Evolutionary conservation across 2,113 vertebrate species (phyloP).

Genomic region (Apteryx mantelli): DNA sequence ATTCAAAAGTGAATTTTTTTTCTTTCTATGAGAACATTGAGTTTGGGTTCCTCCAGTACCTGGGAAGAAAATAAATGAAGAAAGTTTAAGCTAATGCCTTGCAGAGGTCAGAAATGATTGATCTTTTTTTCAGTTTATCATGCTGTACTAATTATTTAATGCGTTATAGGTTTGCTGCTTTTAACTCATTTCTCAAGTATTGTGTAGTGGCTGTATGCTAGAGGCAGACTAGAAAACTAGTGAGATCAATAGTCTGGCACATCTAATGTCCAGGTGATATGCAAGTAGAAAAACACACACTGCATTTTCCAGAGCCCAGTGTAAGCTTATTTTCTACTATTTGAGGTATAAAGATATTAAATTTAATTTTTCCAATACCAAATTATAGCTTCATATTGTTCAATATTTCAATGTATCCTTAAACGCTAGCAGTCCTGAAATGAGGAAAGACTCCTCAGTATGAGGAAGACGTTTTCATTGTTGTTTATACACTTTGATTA

Average conservation of each 20-base stretch:
- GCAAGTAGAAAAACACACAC: neutral
- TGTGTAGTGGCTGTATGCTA: neutral
- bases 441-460: neutral
- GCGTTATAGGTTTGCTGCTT: neutral
- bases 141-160: neutral
- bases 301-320: neutral
- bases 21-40: neutral
- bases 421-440: neutral
- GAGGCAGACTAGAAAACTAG: neutral
- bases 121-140: neutral
- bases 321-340: neutral
- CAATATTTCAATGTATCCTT: neutral
- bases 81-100: neutral
- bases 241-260: neutral
- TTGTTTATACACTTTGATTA: constrained; percentile 55
- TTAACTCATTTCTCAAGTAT: neutral
- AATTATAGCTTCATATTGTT: neutral
- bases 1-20: neutral
- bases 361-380: neutral
- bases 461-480: constrained; percentile 32
- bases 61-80: neutral
- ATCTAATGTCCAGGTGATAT: neutral
- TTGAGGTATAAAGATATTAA: neutral
- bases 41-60: neutral
- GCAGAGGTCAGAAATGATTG: neutral